These are phyloP conservation scores for Panagrolaimus sp. DNA, from an alignment of 1,140 invertebrate genomes.

Conservation along the genomic window DNA sequence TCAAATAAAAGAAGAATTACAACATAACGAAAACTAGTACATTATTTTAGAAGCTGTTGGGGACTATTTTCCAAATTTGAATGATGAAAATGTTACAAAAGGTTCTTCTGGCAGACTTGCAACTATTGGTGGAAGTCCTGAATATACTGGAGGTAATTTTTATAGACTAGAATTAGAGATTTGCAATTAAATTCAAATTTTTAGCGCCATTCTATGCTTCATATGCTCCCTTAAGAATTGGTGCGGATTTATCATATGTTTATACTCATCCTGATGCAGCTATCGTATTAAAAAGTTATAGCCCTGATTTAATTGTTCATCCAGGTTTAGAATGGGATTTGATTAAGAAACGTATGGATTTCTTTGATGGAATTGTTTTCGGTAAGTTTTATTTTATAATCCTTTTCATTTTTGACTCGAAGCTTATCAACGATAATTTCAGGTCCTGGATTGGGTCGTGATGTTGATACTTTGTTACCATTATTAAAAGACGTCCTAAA, in stretches of 20 bases:
- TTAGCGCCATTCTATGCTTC: background rate
- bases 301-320: slow-evolving; percentile 89
- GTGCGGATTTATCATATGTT: slow-evolving; percentile 24
- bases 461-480: slow-evolving; percentile 50
- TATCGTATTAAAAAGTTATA: slow-evolving; percentile 80
- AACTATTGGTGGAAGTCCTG: background rate
- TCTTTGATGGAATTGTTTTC: slow-evolving; percentile 72
- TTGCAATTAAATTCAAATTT: too few relatives aligned
- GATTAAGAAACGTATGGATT: slow-evolving; percentile 18
- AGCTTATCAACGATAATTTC: too few relatives aligned
- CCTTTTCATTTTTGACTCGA: too few relatives aligned
- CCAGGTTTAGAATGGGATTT: slow-evolving; percentile 65
- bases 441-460: slow-evolving; percentile 81
- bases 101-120: background rate
- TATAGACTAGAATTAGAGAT: too few relatives aligned
- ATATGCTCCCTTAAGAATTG: background rate
- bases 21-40: too few relatives aligned
- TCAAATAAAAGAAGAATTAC: too few relatives aligned
- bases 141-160: background rate
- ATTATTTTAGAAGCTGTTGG: background rate
- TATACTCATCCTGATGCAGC: slow-evolving; percentile 64
- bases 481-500: slow-evolving; percentile 50
- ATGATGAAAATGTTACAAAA: background rate
- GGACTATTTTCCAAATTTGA: background rate
- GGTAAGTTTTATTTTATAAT: too few relatives aligned